Percentiles rank a stretch among this genome's conserved stretches.
Conservation (phyloP, 2,113 vertebrate species). For the Dolichallabes microphthalmus region DNA sequence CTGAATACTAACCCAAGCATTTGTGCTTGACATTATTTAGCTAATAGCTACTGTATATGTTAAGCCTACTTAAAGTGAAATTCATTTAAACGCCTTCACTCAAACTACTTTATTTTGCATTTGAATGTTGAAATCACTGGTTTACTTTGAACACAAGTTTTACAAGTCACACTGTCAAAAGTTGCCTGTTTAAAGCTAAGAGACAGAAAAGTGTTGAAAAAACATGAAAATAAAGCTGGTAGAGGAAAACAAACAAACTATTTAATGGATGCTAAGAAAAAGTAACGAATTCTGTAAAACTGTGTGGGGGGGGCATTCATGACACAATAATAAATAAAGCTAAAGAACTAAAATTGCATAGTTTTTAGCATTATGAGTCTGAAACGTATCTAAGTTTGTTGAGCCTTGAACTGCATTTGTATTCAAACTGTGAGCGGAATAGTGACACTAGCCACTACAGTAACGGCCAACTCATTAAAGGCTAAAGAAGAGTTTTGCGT, state of each 20-base stretch:
- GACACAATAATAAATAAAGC: neutral
- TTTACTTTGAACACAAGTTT: neutral
- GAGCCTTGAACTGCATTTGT: constrained; percentile 31
- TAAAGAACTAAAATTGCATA: neutral
- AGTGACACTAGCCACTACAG: constrained; percentile 27
- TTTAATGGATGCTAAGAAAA: neutral
- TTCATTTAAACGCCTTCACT: neutral
- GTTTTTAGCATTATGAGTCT: neutral
- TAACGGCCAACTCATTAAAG: constrained; percentile 41
- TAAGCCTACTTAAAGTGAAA: neutral
- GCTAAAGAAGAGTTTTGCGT: constrained; percentile 35
- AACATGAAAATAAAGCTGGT: neutral
- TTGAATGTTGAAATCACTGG: neutral
- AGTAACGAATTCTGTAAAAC: neutral
- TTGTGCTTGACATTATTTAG: neutral
- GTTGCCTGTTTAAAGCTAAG: neutral
- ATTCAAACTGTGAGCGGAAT: constrained; percentile 25
- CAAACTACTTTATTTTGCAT: neutral
- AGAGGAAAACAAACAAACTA: neutral
- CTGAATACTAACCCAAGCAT: neutral
- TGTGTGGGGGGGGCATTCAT: neutral
- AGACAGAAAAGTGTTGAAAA: neutral
- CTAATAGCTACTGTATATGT: neutral
- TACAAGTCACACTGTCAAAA: neutral
- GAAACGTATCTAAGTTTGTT: neutral